Evolutionary conservation across 1,140 invertebrate genomes (phyloP), one percentile per base, ranked within the genome.

Genomic region (Drosophila rufa): DNA sequence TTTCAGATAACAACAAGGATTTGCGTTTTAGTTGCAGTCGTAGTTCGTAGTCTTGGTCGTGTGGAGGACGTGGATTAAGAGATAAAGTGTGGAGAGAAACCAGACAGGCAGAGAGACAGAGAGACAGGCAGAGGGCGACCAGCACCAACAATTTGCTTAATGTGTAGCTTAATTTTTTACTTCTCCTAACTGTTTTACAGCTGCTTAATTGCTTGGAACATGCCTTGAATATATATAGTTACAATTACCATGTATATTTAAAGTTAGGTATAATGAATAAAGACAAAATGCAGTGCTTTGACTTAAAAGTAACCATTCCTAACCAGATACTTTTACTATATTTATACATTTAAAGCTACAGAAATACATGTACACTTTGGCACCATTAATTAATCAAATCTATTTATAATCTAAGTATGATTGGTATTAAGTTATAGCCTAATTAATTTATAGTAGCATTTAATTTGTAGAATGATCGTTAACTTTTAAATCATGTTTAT

Each of bases 1-100:
- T 87, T 91, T 79, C 77, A 81, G 86, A 91, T 91, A 90, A 91
- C 78, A 84, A 92, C 79, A 84, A 92, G 79, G 83, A 85, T 92
- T 92, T 87, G 78, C 80, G 79, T 89, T 89, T 86, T 90, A 89
- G 85, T 89, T 85, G 84, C 70, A 79, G 56, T 75, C 78, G 61
- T 36, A 11, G 36, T 17, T 42, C 64, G 48, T 60, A 43, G 19
- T 45, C 60, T 22, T 74, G 43, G 68, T 22, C 55, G 71, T 51
- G 38, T 65, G 48, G 38, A 45, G 64, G 55, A 71, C 48, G 38
- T 57, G 76, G 76, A 73, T 78, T 71, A 64, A 79, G 76, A 79
- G 58, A 81, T 42, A 48, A 36, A 69, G 51, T 60, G 50, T 51
- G 30, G 57, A 33, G 27, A 66, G 71, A 45, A 65, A 65, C 65